These are phyloP conservation scores for Urocolius indicus DNA, from an alignment of 2,113 vertebrate species.

Conservation along the genomic window DNA sequence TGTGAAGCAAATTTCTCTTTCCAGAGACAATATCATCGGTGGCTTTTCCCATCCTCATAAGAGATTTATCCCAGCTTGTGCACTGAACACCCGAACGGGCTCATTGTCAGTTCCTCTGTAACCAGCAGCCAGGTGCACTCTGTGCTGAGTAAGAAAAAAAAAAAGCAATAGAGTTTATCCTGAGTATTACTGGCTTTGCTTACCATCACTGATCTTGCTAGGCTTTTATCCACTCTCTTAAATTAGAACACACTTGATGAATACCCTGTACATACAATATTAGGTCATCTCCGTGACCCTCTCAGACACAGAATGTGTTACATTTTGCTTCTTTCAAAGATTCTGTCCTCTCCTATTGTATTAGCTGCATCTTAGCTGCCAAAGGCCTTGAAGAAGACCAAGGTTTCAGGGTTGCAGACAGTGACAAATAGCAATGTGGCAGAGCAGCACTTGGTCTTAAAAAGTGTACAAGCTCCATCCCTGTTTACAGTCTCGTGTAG, in stretches of 20 bases:
- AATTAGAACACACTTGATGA: background rate
- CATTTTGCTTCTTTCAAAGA: background rate
- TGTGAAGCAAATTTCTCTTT: background rate
- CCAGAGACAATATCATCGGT: background rate
- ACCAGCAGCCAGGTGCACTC: background rate
- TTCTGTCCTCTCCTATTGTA: background rate
- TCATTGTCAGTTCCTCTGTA: background rate
- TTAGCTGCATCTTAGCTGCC: background rate
- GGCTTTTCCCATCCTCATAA: background rate
- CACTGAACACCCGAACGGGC: background rate
- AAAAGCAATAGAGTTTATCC: constrained; percentile 2
- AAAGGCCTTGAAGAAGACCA: background rate
- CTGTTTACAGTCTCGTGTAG: background rate
- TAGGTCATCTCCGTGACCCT: background rate
- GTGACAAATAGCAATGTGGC: background rate
- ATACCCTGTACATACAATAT: background rate
- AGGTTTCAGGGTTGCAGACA: background rate
- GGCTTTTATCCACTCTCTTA: background rate
- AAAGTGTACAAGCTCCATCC: background rate
- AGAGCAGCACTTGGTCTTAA: background rate
- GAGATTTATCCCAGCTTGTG: background rate
- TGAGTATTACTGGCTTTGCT: background rate
- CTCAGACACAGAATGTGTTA: background rate
- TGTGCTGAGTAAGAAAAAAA: background rate
- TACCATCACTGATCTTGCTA: background rate